phyloP scores from a whole-genome alignment of 2,113 vertebrate genomes.

The Gracilinanus agilis region DNA sequence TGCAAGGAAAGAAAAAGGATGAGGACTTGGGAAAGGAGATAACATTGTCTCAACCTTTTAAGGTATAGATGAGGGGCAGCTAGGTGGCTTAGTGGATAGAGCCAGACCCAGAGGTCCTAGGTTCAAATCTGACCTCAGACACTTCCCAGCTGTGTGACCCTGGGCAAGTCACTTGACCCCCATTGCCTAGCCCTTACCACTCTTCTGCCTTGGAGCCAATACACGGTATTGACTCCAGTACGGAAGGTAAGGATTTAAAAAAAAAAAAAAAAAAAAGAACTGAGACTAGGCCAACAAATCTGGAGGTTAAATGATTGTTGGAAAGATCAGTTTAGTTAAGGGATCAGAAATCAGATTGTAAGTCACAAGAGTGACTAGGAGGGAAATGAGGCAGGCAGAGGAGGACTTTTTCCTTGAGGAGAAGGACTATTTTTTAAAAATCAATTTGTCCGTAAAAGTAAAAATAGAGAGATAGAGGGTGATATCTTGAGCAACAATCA shows the following conservation, averaged over 20 bases:
- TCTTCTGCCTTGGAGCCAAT: too few species aligned
- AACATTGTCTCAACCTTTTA: too few species aligned
- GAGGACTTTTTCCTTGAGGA: not conserved
- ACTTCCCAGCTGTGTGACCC: too few species aligned
- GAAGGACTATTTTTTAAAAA: not conserved
- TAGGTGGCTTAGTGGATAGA: too few species aligned
- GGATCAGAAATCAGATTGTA: not conserved
- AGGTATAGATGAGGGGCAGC: too few species aligned
- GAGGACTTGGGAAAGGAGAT: not conserved
- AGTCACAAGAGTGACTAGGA: not conserved
- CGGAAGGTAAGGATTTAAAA: too few species aligned
- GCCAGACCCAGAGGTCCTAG: too few species aligned
- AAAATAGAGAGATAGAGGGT: not conserved
- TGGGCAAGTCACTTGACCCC: too few species aligned
- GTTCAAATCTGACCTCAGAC: too few species aligned
- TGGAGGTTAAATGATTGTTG: not conserved
- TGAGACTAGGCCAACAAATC: not conserved
- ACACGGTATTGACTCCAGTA: too few species aligned
- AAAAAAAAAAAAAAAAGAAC: not conserved
- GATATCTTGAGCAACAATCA: not conserved
- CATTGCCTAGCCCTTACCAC: too few species aligned
- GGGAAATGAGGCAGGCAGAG: not conserved
- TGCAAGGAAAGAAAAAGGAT: not conserved
- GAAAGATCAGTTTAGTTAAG: not conserved
- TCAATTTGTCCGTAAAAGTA: not conserved